These are phyloP conservation scores for Hucho hucho DNA, from an alignment of 2,113 vertebrate species.

Conservation along the genomic window DNA sequence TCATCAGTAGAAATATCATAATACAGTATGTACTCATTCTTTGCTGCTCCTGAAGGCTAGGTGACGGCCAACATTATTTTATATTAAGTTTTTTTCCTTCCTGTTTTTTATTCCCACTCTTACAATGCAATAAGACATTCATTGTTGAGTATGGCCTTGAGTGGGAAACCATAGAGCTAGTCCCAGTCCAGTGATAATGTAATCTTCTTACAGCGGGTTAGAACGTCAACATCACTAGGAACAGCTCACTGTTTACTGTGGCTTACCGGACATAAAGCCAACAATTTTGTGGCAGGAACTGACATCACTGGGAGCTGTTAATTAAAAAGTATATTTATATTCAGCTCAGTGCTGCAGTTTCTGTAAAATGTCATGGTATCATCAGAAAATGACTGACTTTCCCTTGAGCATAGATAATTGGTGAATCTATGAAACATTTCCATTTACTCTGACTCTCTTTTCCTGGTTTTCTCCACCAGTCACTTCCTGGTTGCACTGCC, in stretches of 20 bases:
- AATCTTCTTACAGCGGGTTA: neutral
- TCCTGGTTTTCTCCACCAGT: neutral
- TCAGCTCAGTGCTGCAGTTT: neutral
- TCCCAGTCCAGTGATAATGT: neutral
- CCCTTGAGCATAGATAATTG: neutral
- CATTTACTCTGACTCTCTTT: neutral
- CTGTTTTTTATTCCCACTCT: neutral
- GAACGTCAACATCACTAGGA: neutral
- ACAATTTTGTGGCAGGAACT: slow-evolving; percentile 5
- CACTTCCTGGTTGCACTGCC: neutral
- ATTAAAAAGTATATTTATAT: neutral
- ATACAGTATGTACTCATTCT: too few species aligned
- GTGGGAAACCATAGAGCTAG: neutral
- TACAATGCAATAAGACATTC: neutral
- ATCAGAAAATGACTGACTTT: neutral
- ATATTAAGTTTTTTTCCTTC: neutral
- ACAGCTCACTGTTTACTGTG: neutral
- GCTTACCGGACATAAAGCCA: neutral
- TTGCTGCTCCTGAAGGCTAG: neutral
- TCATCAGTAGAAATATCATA: too few species aligned
- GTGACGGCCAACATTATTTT: neutral
- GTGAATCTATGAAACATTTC: neutral
- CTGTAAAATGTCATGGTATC: neutral
- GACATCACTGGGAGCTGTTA: neutral
- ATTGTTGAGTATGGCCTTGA: neutral